phyloP scores from a whole-genome alignment of 2,888 invertebrate genomes.

The Ophion obscuratus region DNA sequence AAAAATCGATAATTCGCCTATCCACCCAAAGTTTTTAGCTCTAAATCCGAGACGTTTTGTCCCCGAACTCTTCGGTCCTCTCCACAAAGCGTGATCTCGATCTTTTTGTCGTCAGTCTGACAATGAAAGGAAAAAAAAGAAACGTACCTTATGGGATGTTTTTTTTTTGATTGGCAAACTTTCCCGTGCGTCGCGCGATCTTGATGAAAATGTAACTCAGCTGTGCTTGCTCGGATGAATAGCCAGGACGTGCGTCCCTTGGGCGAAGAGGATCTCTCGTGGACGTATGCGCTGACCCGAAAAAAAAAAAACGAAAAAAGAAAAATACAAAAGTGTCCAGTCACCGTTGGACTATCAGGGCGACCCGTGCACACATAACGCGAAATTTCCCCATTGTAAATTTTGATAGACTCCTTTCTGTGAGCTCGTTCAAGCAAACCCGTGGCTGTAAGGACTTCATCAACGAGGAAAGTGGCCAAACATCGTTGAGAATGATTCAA shows the following conservation, averaged over 20 bases:
- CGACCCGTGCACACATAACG: conserved; percentile 54
- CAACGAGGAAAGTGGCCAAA: conserved; percentile 42
- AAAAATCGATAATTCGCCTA: not conserved
- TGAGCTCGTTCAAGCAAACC: conserved; percentile 20
- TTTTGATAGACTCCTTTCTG: conserved; percentile 60
- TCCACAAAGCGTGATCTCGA: conserved; percentile 8
- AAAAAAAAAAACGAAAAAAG: conserved; percentile 3
- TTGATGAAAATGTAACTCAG: conserved; percentile 48
- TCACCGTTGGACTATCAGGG: conserved; percentile 70
- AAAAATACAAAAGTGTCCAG: conserved; percentile 64
- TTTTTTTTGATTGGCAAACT: conserved; percentile 14
- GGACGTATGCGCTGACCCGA: conserved; percentile 21
- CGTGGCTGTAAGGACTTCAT: conserved; percentile 41
- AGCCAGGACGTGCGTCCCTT: conserved; percentile 10
- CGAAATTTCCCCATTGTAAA: conserved; percentile 53
- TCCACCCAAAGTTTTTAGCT: not conserved
- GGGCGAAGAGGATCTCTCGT: conserved; percentile 6
- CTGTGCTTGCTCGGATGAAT: conserved; percentile 24
- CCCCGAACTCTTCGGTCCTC: not conserved
- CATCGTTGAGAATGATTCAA: not conserved
- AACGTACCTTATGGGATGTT: conserved; percentile 12
- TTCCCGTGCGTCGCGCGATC: conserved; percentile 9
- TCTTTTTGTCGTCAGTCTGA: not conserved
- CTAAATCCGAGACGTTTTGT: not conserved
- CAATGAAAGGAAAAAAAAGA: not conserved